Evolutionary conservation across 35 echinoderm and acorn worm genomes (phyloP).

Genomic region (Diadema setosum): DNA sequence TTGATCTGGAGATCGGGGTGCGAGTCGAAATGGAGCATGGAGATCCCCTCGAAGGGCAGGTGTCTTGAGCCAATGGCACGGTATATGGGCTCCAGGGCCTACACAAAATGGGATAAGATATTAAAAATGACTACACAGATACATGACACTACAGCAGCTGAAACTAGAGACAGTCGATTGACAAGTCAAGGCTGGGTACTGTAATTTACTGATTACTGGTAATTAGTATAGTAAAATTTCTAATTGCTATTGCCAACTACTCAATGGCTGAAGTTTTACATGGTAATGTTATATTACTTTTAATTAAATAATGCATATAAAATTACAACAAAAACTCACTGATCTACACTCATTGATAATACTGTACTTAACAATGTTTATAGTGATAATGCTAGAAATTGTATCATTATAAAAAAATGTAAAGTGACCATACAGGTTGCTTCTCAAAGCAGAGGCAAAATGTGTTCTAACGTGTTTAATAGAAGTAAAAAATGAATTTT

Average conservation of each 20-base stretch:
- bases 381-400: too few relatives aligned
- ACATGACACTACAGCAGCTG: not conserved
- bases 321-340: too few relatives aligned
- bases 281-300: not conserved
- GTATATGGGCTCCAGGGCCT: conserved; percentile 90
- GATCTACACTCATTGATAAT: too few relatives aligned
- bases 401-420: too few relatives aligned
- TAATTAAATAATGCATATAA: too few relatives aligned
- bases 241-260: not conserved
- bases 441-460: too few relatives aligned
- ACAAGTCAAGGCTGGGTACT: not conserved
- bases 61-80: conserved; percentile 73
- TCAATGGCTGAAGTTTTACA: not conserved
- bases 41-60: conserved; percentile 67
- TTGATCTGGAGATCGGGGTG: conserved; percentile 92
- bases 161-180: not conserved
- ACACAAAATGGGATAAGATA: not conserved
- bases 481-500: too few relatives aligned
- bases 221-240: not conserved
- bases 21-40: conserved; percentile 90
- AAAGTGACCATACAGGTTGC: too few relatives aligned
- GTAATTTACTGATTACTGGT: not conserved
- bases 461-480: too few relatives aligned
- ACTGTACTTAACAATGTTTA: too few relatives aligned
- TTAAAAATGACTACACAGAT: not conserved